phyloP scores from a whole-genome alignment of 92 coral and sea anemone genomes.

The Pocillopora meandrina region DNA sequence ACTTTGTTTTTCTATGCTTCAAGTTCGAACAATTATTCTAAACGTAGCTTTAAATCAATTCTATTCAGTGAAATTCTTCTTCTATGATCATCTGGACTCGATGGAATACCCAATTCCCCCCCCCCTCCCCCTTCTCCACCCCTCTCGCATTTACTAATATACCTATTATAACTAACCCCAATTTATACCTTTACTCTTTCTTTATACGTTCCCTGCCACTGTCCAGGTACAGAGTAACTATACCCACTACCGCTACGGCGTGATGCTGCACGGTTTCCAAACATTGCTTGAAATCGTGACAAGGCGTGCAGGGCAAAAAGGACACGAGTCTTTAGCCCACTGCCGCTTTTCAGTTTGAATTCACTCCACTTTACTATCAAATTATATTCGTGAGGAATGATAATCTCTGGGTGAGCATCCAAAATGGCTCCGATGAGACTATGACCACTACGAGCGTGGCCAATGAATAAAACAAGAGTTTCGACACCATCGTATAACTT shows the following conservation, averaged over 20 bases:
- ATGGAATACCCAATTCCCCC: too few relatives aligned
- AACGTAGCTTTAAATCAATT: too few relatives aligned
- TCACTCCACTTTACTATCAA: background rate
- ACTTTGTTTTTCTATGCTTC: too few relatives aligned
- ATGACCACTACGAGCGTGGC: slow-evolving; percentile 27
- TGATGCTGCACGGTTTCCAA: slow-evolving; percentile 18
- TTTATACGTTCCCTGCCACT: slow-evolving; percentile 40
- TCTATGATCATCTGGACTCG: too few relatives aligned
- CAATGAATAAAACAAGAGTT: slow-evolving; percentile 23
- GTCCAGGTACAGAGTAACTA: slow-evolving; percentile 21
- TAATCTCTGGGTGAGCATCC: background rate
- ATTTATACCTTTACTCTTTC: slow-evolving; percentile 12
- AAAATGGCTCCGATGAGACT: slow-evolving; percentile 30
- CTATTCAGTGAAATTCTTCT: too few relatives aligned
- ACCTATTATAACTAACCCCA: too few relatives aligned
- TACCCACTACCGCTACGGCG: background rate
- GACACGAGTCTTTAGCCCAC: background rate
- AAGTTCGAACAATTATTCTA: too few relatives aligned
- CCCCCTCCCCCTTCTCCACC: too few relatives aligned
- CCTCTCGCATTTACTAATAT: too few relatives aligned
- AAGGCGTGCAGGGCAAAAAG: slow-evolving; percentile 16
- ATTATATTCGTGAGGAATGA: background rate
- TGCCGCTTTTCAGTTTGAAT: background rate
- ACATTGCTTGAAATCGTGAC: background rate
- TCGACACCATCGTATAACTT: slow-evolving; percentile 18